These are phyloP conservation scores for Heterohyrax brucei DNA, from an alignment of 2,797 vertebrate genomes.

Conservation along the genomic window DNA sequence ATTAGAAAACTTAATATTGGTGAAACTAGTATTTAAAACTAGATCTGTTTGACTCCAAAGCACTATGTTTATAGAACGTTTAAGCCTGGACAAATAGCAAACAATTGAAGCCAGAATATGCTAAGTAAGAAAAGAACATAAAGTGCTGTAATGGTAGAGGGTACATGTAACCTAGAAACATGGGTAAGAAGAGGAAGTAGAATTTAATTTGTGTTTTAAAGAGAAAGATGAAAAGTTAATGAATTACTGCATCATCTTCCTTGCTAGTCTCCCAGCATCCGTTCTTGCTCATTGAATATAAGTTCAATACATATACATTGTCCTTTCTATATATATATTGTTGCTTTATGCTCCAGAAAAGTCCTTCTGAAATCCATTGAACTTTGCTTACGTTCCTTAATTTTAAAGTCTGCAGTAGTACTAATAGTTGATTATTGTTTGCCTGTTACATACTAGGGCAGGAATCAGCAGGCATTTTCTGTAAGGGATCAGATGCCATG, in stretches of 20 bases:
- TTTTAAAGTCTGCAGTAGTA: constrained; percentile 42
- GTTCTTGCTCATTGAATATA: neutral
- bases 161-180: neutral
- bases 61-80: neutral
- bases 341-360: constrained; percentile 10
- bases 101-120: constrained; percentile 59
- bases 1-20: no score
- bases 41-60: neutral
- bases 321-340: neutral
- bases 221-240: constrained; percentile 54
- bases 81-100: constrained; percentile 23
- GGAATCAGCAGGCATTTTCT: constrained; percentile 40
- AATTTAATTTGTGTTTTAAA: constrained; percentile 21
- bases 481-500: neutral
- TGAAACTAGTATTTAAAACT: no score
- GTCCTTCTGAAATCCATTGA: constrained; percentile 56
- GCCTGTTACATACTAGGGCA: neutral
- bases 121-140: constrained; percentile 27
- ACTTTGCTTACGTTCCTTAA: constrained; percentile 41
- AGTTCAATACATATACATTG: no score
- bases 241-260: neutral
- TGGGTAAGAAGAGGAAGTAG: constrained; percentile 15
- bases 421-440: constrained; percentile 63
- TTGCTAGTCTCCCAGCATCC: constrained; percentile 9
- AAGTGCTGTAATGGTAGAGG: neutral